Evolutionary conservation across 2,113 vertebrate species (phyloP).

Genomic region (Abramis brama): DNA sequence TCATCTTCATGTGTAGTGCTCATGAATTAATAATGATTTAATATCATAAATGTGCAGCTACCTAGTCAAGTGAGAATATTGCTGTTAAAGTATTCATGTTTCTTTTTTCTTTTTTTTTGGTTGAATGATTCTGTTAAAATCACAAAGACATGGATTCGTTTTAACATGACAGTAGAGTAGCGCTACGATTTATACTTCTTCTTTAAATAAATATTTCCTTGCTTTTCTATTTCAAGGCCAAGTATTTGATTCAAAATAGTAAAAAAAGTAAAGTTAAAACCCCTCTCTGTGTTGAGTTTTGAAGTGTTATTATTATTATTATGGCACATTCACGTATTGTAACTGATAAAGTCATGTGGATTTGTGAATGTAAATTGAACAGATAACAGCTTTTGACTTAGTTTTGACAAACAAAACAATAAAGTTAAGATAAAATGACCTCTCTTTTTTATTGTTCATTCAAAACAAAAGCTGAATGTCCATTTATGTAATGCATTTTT

Average conservation of each 20-base stretch:
- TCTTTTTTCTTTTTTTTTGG: background rate
- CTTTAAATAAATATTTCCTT: slow-evolving; percentile 47
- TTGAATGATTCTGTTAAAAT: slow-evolving; percentile 63
- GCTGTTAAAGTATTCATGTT: slow-evolving; percentile 66
- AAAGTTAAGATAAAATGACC: slow-evolving; percentile 72
- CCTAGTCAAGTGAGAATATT: slow-evolving; percentile 65
- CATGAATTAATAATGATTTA: slow-evolving; percentile 68
- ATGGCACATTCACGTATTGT: slow-evolving; percentile 69
- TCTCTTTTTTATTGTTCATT: slow-evolving; percentile 72
- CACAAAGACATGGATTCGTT: slow-evolving; percentile 59
- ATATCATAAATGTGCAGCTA: slow-evolving; percentile 75
- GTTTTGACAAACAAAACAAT: slow-evolving; percentile 67
- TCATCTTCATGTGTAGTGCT: slow-evolving; percentile 66
- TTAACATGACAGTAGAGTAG: slow-evolving; percentile 22
- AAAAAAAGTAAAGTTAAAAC: slow-evolving; percentile 47
- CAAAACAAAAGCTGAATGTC: slow-evolving; percentile 56
- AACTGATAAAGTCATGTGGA: slow-evolving; percentile 71
- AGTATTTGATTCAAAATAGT: slow-evolving; percentile 64
- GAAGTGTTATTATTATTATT: slow-evolving; percentile 77
- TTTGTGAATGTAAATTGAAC: slow-evolving; percentile 76
- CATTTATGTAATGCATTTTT: slow-evolving; percentile 19
- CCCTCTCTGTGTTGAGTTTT: slow-evolving; percentile 67
- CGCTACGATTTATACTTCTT: slow-evolving; percentile 48
- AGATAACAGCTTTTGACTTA: slow-evolving; percentile 63
- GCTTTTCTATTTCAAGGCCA: slow-evolving; percentile 65